phyloP scores from a whole-genome alignment of 2,797 vertebrate species.

The Protonibea diacanthus region DNA sequence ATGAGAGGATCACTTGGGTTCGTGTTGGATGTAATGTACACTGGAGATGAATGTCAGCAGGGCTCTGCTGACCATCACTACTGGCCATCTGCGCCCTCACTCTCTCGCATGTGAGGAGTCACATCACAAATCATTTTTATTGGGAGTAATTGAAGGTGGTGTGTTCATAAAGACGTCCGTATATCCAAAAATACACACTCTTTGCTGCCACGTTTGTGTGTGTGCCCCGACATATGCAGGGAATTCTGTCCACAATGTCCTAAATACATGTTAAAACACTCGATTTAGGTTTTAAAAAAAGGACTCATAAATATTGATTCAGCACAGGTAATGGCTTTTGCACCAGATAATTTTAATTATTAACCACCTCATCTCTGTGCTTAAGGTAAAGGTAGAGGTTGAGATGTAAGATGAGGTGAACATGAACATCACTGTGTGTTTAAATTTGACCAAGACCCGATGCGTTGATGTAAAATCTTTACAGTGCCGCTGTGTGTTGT shows the following conservation, averaged over 20 bases:
- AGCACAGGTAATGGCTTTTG: constrained; percentile 58
- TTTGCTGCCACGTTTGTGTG: not conserved
- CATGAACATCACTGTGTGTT: constrained; percentile 1
- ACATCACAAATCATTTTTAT: not conserved
- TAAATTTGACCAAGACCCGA: not conserved
- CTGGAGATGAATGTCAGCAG: constrained; percentile 39
- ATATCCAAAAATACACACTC: not conserved
- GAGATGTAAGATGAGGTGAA: constrained; percentile 32
- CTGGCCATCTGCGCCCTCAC: constrained; percentile 59
- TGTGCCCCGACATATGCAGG: not conserved
- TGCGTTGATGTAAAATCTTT: not conserved
- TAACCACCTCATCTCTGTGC: constrained; percentile 67
- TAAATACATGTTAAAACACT: constrained; percentile 42
- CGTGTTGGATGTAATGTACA: constrained; percentile 39
- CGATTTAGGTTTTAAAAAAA: constrained; percentile 59
- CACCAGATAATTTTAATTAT: constrained; percentile 64
- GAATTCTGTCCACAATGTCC: constrained; percentile 8
- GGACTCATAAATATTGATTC: constrained; percentile 65
- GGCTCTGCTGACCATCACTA: constrained; percentile 18
- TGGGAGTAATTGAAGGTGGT: not conserved
- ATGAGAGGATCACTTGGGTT: constrained; percentile 32
- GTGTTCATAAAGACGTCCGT: not conserved
- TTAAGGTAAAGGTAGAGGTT: constrained; percentile 61
- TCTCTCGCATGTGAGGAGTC: constrained; percentile 28
- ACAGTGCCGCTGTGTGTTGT: not conserved